Conservation (phyloP, 1,140 invertebrate species). For the Calosoma granatense region DNA sequence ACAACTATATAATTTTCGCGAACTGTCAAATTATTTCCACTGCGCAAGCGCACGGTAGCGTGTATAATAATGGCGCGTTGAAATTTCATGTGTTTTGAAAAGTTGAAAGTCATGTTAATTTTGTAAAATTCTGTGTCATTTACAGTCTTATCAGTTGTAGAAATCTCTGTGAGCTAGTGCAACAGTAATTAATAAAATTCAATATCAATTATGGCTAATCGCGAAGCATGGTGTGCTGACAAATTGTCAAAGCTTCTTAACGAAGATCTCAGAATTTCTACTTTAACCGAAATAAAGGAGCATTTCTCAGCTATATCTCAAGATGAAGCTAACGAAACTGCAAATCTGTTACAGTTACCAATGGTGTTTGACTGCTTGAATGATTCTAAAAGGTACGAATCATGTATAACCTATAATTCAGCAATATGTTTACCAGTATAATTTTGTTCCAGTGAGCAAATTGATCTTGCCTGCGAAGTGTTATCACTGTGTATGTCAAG, state of each 20-base stretch:
- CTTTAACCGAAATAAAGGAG: conserved; percentile 35
- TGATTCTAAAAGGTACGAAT: conserved; percentile 32
- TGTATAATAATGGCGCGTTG: neutral
- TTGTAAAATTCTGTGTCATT: neutral
- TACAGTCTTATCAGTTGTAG: no score
- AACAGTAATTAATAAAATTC: no score
- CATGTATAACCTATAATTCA: neutral
- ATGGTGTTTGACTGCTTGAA: conserved; percentile 37
- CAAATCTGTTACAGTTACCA: conserved; percentile 29
- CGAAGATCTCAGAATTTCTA: conserved; percentile 30
- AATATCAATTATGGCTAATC: conserved; percentile 20
- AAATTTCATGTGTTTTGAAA: neutral
- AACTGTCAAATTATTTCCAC: no score
- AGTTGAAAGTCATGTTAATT: neutral
- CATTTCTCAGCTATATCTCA: conserved; percentile 29
- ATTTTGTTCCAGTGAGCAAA: conserved; percentile 35
- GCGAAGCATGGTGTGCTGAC: conserved; percentile 35
- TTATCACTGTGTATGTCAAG: conserved; percentile 44
- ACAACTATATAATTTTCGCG: no score
- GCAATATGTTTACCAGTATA: conserved; percentile 27
- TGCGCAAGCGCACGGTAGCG: no score
- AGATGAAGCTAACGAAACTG: conserved; percentile 27
- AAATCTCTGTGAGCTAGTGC: conserved; percentile 1
- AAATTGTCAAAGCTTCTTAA: conserved; percentile 31
- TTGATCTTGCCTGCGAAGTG: conserved; percentile 46